These are phyloP conservation scores for Drosophila mauritiana DNA, from an alignment of 1,140 invertebrate genomes.

Conservation along the genomic window DNA sequence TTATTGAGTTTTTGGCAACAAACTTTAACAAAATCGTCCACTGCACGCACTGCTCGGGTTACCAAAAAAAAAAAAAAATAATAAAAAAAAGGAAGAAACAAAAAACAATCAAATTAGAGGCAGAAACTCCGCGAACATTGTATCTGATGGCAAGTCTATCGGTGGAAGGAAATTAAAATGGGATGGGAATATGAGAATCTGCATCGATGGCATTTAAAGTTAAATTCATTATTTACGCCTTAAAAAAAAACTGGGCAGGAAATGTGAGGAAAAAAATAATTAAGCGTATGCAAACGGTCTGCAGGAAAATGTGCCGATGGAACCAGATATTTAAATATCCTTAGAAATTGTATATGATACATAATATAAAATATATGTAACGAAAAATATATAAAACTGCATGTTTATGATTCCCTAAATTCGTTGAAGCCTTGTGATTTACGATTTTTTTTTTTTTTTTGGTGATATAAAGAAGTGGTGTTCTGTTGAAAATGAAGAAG, in stretches of 20 bases:
- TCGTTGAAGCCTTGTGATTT: neutral
- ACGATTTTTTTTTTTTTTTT: neutral
- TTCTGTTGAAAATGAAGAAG: constrained; percentile 1
- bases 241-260: neutral
- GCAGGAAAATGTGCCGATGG: neutral
- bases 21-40: constrained; percentile 19
- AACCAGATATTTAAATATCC: neutral
- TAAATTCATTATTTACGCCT: neutral
- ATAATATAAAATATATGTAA: too few relatives aligned
- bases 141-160: constrained; percentile 10
- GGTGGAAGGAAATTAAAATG: constrained; percentile 22
- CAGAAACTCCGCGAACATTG: constrained; percentile 22
- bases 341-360: too few relatives aligned
- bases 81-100: neutral
- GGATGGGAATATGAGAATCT: neutral
- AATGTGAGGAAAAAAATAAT: neutral
- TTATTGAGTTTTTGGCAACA: constrained; percentile 5
- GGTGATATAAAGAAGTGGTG: neutral
- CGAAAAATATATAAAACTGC: too few relatives aligned
- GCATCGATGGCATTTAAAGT: constrained; percentile 8
- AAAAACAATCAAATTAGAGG: constrained; percentile 49
- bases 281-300: neutral
- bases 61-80: neutral
- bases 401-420: neutral
- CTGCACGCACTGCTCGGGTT: constrained; percentile 41